These are phyloP conservation scores for Bradypodion pumilum DNA, from an alignment of 2,797 vertebrate species.

Conservation along the genomic window DNA sequence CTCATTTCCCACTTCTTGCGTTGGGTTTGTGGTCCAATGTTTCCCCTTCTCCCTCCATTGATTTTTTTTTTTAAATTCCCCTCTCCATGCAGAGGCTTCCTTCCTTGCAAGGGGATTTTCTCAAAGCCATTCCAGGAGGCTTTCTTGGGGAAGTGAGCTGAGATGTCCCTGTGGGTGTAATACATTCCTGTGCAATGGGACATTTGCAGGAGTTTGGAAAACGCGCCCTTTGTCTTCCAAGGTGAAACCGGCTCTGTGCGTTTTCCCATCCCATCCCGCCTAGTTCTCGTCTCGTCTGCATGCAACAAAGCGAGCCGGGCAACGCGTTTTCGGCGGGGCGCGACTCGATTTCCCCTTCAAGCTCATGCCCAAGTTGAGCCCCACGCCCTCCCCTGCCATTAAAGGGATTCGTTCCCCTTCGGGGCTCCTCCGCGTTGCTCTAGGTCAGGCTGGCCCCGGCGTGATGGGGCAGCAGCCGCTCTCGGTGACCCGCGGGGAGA, in stretches of 20 bases:
- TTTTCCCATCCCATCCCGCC: too few relatives aligned
- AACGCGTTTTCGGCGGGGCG: neutral
- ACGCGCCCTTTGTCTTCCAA: neutral
- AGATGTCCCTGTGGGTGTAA: neutral
- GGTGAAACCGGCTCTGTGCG: too few relatives aligned
- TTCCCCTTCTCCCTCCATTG: neutral
- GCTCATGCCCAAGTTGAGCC: constrained; percentile 21
- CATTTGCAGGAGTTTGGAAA: neutral
- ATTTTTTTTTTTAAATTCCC: neutral
- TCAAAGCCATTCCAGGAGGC: neutral
- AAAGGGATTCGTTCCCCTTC: neutral
- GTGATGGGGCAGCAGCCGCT: neutral
- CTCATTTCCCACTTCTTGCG: neutral
- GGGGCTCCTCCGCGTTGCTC: too few relatives aligned
- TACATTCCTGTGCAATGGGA: neutral
- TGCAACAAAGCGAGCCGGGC: neutral
- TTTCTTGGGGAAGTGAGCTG: too few relatives aligned
- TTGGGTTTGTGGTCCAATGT: neutral
- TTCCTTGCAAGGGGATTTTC: neutral
- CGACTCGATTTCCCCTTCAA: neutral
- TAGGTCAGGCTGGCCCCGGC: neutral
- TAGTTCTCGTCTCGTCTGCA: too few relatives aligned
- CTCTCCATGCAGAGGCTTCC: constrained; percentile 7
- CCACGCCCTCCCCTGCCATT: too few relatives aligned
- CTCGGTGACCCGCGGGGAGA: neutral